Evolutionary conservation across 2,888 invertebrate species (phyloP).

Genomic region (Lycia hirtaria): DNA sequence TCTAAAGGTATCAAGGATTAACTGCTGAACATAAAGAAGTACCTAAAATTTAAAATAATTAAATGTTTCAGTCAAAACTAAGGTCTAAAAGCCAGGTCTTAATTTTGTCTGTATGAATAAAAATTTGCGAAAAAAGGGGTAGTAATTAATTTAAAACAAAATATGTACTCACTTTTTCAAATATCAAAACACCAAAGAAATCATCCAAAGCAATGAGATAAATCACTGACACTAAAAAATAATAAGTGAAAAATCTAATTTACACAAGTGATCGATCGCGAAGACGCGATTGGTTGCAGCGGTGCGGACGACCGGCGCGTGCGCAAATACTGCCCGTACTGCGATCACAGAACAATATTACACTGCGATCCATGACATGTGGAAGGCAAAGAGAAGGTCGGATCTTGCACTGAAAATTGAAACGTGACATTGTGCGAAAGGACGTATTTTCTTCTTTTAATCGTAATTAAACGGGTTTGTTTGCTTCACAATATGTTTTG

Average conservation of each 20-base stretch:
- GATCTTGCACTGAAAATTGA: not conserved
- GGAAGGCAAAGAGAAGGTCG: slow-evolving; percentile 31
- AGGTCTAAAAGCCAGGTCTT: too few species aligned
- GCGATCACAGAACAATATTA: slow-evolving; percentile 31
- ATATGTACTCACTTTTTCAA: slow-evolving; percentile 1
- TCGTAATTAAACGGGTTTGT: too few species aligned
- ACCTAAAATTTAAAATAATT: too few species aligned
- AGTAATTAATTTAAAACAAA: not conserved
- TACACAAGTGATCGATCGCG: not conserved
- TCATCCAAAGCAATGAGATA: not conserved
- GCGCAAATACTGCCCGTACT: too few species aligned
- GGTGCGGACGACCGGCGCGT: slow-evolving; percentile 40
- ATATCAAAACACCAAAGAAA: not conserved
- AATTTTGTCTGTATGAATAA: too few species aligned
- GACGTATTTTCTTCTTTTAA: too few species aligned
- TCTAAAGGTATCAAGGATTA: too few species aligned
- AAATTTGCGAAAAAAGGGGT: not conserved
- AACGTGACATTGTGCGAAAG: not conserved
- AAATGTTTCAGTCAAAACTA: too few species aligned
- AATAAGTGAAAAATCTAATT: not conserved
- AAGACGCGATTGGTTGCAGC: not conserved
- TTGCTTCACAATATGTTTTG: too few species aligned
- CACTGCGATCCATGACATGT: slow-evolving; percentile 15
- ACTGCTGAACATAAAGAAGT: too few species aligned
- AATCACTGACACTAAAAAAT: slow-evolving; percentile 1